A percentile compares a stretch with the other conserved stretches of the same genome.
These are phyloP conservation scores for Drosophila paranaensis DNA, from an alignment of 2,888 invertebrate genomes.

Conservation along the genomic window DNA sequence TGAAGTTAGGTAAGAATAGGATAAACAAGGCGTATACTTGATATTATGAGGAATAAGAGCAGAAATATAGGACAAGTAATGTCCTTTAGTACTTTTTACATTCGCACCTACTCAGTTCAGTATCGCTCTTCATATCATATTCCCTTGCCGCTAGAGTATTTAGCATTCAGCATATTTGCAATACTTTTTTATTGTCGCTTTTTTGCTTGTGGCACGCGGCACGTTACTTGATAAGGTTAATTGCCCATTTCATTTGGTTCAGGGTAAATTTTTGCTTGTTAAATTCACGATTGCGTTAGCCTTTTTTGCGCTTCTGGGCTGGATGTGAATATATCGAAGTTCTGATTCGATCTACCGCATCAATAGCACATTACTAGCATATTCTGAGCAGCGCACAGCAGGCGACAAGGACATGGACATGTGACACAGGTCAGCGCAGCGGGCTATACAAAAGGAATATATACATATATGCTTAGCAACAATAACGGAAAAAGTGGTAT, in stretches of 20 bases:
- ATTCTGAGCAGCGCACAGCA: conserved; percentile 45
- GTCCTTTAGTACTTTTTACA: no score
- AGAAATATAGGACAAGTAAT: no score
- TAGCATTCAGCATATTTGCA: neutral
- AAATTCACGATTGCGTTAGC: conserved; percentile 39
- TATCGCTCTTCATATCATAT: no score
- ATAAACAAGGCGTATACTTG: no score
- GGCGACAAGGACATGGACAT: conserved; percentile 35
- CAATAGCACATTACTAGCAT: conserved; percentile 47
- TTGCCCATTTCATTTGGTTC: conserved; percentile 65
- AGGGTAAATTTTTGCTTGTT: conserved; percentile 48
- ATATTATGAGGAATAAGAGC: no score
- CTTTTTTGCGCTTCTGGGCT: conserved; percentile 25
- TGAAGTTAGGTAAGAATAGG: no score
- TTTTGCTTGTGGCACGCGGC: conserved; percentile 21
- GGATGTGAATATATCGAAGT: conserved; percentile 53
- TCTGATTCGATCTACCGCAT: conserved; percentile 48
- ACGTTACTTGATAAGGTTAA: conserved; percentile 76
- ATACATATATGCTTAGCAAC: neutral
- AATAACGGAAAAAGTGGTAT: conserved; percentile 7
- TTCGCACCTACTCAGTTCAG: no score
- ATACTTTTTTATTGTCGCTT: neutral
- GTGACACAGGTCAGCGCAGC: conserved; percentile 62
- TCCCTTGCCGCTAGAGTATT: neutral
- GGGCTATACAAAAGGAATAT: neutral